Evolutionary conservation across 2,797 vertebrate species (phyloP).

Genomic region (Enteromius fasciolatus): DNA sequence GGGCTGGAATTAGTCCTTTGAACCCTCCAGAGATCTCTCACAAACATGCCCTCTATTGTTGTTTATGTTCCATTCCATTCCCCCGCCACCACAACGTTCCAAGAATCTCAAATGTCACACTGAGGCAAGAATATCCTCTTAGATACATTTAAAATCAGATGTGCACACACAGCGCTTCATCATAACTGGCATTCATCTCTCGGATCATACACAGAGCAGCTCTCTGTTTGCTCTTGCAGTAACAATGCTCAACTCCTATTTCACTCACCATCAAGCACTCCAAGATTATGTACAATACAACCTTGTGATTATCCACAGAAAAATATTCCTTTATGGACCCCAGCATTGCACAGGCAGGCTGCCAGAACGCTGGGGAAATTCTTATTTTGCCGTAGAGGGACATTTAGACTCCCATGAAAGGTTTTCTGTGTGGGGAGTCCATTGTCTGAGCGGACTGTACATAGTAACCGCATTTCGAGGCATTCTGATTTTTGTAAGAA

Average conservation of each 20-base stretch:
- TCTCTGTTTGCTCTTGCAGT: conserved; percentile 15
- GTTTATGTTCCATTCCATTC: conserved; percentile 56
- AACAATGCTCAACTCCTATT: conserved; percentile 42
- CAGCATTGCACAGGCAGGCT: conserved; percentile 48
- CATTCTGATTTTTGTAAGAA: conserved; percentile 28
- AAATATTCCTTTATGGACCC: conserved; percentile 45
- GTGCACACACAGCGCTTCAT: conserved; percentile 20
- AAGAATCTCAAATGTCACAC: conserved; percentile 58
- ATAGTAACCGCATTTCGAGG: conserved; percentile 41
- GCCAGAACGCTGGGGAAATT: conserved; percentile 51
- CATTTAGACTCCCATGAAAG: conserved; percentile 55
- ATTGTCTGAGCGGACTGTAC: conserved; percentile 44
- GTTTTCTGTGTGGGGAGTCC: conserved; percentile 38
- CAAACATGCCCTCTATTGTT: conserved; percentile 58
- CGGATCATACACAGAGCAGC: conserved; percentile 21
- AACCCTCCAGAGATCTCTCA: conserved; percentile 46
- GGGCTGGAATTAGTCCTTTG: conserved; percentile 48
- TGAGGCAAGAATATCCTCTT: conserved; percentile 45
- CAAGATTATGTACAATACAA: conserved; percentile 33
- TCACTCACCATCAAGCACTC: conserved; percentile 24
- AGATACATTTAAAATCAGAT: conserved; percentile 47
- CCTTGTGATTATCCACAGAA: conserved; percentile 42
- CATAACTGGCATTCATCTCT: conserved; percentile 45
- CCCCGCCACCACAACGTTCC: conserved; percentile 42
- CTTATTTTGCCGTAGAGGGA: conserved; percentile 47